Evolutionary conservation across 1,140 invertebrate genomes (phyloP), one percentile per base, ranked within the genome.

Genomic region (Geopemphigus sp.): DNA sequence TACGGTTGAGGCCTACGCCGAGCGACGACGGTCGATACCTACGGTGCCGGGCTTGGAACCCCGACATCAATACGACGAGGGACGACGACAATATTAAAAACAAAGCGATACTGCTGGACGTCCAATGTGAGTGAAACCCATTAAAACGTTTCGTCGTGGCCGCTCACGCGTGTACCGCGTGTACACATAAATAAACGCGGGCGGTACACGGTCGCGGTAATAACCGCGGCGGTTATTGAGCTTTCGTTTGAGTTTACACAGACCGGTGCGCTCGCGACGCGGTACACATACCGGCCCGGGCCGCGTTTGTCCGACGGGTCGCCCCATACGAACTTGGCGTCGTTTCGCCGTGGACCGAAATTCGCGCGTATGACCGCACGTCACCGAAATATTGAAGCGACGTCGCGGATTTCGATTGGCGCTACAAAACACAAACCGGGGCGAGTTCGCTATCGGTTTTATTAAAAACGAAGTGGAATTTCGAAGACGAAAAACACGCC

Each of bases 41-140:
- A 73, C 91, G 91, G 63, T 96, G 94, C 84, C 88, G 93, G 81
- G 93, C 94, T 29, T 92, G 94, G 84, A 96, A 96, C 88, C 93
- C 94, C 47, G 92, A 92, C 85, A 90, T 94, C 70, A 93, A 91
- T 50, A 61, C 57, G 1, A 78, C 74, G 3, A 78, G 61, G n/a
- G 74, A 78, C n/a, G n/a, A n/a, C n/a, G n/a, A n/a, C 24, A 63
- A 78, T 47, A 29, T 78, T 22, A 78, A 78, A 63, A 78, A 47
- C 17, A 59, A 63, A 47, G 74, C 74, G 6, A 39, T 78, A 47
- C 26, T 78, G 24, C 56, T 78, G 8, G 50, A 78, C 22, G 74
- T 78, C 15, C 56, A 45, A 61, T 78, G 74, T 78, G 61, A 78
- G 57, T 78, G n/a, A 29, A 29, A 54, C 47, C 53, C n/a, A n/a